phyloP scores from a whole-genome alignment of 2,113 vertebrate species.

The Pituophis catenifer region DNA sequence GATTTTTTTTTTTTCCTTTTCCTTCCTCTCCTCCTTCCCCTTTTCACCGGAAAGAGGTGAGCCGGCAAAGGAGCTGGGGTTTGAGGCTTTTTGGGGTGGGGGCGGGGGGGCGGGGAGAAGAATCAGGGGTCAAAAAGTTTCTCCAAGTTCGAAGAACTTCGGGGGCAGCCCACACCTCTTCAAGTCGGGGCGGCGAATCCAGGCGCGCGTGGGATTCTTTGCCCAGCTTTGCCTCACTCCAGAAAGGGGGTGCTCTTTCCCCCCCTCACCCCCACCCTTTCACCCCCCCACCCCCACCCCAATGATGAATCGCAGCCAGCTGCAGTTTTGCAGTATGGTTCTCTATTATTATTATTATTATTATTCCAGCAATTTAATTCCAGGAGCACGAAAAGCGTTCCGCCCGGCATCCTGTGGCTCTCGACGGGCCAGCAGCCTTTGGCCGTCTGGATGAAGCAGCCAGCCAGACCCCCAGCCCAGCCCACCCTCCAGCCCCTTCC shows the following conservation, averaged over 20 bases:
- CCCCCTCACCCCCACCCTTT: neutral
- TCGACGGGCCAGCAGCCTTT: slow-evolving; percentile 35
- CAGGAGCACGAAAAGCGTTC: neutral
- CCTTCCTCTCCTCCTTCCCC: neutral
- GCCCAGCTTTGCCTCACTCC: slow-evolving; percentile 57
- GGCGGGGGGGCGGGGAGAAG: neutral
- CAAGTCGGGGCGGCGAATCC: neutral
- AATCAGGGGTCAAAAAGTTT: slow-evolving; percentile 62
- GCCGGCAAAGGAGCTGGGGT: slow-evolving; percentile 21
- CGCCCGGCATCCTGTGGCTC: slow-evolving; percentile 59
- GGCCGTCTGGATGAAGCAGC: slow-evolving; percentile 48
- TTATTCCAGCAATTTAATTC: too few species aligned
- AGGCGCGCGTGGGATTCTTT: slow-evolving; percentile 8
- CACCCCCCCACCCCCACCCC: neutral
- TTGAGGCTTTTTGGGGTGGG: slow-evolving; percentile 42
- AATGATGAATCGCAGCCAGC: slow-evolving; percentile 74
- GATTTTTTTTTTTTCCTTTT: too few species aligned
- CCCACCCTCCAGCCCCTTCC: slow-evolving; percentile 28
- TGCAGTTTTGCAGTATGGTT: slow-evolving; percentile 67
- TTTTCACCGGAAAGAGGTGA: neutral
- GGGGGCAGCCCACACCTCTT: slow-evolving; percentile 40
- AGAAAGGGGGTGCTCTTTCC: slow-evolving; percentile 59
- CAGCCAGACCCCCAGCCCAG: neutral
- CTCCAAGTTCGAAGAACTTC: slow-evolving; percentile 72
- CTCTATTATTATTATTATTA: slow-evolving; percentile 39